These are phyloP conservation scores for Synanthedon tipuliformis DNA, from an alignment of 2,888 invertebrate species.

Conservation along the genomic window DNA sequence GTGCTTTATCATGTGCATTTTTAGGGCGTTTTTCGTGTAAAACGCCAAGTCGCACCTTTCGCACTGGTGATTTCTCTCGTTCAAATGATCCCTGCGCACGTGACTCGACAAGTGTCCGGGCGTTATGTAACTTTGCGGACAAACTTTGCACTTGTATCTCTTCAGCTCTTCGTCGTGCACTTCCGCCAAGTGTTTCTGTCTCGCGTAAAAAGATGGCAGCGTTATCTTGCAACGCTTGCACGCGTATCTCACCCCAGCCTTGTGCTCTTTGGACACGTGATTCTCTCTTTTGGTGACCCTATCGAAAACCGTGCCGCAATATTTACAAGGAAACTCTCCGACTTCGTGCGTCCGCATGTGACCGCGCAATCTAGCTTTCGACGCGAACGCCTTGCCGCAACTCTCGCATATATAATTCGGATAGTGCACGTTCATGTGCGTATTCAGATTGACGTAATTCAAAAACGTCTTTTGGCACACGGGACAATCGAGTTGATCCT, in stretches of 20 bases:
- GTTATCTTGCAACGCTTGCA: slow-evolving; percentile 55
- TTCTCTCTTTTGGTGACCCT: slow-evolving; percentile 55
- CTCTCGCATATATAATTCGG: slow-evolving; percentile 63
- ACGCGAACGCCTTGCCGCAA: slow-evolving; percentile 67
- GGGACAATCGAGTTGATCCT: slow-evolving; percentile 56
- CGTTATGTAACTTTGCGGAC: slow-evolving; percentile 58
- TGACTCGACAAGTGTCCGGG: slow-evolving; percentile 59
- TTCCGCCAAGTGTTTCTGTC: slow-evolving; percentile 57
- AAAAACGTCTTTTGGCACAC: slow-evolving; percentile 51
- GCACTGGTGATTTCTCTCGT: slow-evolving; percentile 60
- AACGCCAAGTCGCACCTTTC: slow-evolving; percentile 65
- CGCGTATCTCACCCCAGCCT: slow-evolving; percentile 48
- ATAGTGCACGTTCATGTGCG: slow-evolving; percentile 66
- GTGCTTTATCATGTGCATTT: slow-evolving; percentile 70
- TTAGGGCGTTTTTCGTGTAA: slow-evolving; percentile 64
- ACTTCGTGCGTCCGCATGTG: slow-evolving; percentile 66
- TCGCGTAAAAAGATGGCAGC: slow-evolving; percentile 49
- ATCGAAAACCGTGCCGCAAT: slow-evolving; percentile 50
- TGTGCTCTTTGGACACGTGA: slow-evolving; percentile 58
- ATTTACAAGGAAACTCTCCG: slow-evolving; percentile 50
- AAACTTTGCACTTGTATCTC: slow-evolving; percentile 57
- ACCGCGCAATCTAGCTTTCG: slow-evolving; percentile 54
- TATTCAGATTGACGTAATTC: slow-evolving; percentile 53
- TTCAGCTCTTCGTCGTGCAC: slow-evolving; percentile 58
- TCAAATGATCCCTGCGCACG: slow-evolving; percentile 52